Evolutionary conservation across 2,888 invertebrate species (phyloP).

Genomic region (Aradus depressus): DNA sequence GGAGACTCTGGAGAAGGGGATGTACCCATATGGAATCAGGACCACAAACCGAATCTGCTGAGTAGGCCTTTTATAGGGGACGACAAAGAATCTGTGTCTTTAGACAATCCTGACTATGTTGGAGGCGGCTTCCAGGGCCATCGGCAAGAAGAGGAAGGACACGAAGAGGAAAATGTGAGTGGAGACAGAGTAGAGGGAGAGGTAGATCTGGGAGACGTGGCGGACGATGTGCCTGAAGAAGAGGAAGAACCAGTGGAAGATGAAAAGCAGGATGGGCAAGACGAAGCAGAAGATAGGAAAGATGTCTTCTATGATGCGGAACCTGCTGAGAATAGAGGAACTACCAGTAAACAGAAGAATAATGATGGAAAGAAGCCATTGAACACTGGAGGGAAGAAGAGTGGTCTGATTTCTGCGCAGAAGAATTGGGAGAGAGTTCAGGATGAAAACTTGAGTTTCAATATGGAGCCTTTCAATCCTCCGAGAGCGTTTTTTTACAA

Average conservation of each 20-base stretch:
- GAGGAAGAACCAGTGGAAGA: constrained; percentile 16
- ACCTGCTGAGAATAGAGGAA: constrained; percentile 8
- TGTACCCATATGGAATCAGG: no score
- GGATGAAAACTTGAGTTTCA: background rate
- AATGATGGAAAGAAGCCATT: background rate
- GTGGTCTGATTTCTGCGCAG: background rate
- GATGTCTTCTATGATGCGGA: constrained; percentile 8
- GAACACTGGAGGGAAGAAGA: background rate
- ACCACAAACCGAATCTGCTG: no score
- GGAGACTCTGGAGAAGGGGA: no score
- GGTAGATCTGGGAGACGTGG: constrained; percentile 14
- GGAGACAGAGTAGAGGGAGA: constrained; percentile 7
- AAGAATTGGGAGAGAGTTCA: background rate
- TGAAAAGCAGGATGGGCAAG: constrained; percentile 5
- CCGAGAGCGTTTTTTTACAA: constrained; percentile 23
- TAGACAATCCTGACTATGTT: constrained; percentile 27
- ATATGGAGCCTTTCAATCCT: background rate
- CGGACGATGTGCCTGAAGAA: constrained; percentile 1
- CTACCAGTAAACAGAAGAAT: background rate
- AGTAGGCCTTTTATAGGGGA: no score
- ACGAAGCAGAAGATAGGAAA: background rate
- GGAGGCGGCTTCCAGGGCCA: background rate
- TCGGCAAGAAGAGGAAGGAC: constrained; percentile 12
- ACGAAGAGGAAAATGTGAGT: constrained; percentile 13
- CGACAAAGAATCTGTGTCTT: constrained; percentile 27